These are phyloP conservation scores for Prolemur simus DNA, from an alignment of 2,113 vertebrate genomes.

Conservation along the genomic window DNA sequence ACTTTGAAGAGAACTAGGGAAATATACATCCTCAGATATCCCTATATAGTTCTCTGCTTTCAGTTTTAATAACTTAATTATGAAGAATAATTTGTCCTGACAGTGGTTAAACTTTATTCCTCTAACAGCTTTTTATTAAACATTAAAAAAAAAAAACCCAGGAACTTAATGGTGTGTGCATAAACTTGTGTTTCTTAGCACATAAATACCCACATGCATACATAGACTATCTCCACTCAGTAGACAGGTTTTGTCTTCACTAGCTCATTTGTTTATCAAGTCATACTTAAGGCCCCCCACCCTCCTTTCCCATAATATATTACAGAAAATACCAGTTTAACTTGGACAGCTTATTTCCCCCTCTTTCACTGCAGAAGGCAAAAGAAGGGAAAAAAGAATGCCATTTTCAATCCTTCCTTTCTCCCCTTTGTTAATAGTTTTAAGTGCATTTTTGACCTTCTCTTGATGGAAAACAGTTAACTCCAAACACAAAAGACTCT, in stretches of 20 bases:
- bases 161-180: slow-evolving; percentile 59
- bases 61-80: slow-evolving; percentile 55
- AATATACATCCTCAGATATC: slow-evolving; percentile 63
- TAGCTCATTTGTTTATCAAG: slow-evolving; percentile 71
- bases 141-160: slow-evolving; percentile 57
- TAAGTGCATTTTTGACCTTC: slow-evolving; percentile 81
- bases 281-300: slow-evolving; percentile 43
- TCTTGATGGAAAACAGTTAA: slow-evolving; percentile 81
- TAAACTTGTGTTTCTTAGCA: slow-evolving; percentile 66
- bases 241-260: slow-evolving; percentile 64
- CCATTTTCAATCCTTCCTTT: slow-evolving; percentile 75
- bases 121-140: slow-evolving; percentile 54
- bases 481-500: slow-evolving; percentile 80
- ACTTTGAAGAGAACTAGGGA: slow-evolving; percentile 73
- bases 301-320: slow-evolving; percentile 76
- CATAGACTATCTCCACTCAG: slow-evolving; percentile 47
- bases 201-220: slow-evolving; percentile 50
- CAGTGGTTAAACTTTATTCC: slow-evolving; percentile 78
- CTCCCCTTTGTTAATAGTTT: slow-evolving; percentile 75
- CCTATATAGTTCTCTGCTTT: slow-evolving; percentile 73
- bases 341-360: slow-evolving; percentile 65
- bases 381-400: slow-evolving; percentile 66
- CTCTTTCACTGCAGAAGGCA: slow-evolving; percentile 77
- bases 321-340: slow-evolving; percentile 77
- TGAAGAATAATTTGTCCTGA: slow-evolving; percentile 54